Base-by-base conservation (phyloP, 2,113 vertebrate genomes). In the Zootoca vivipara region DNA sequence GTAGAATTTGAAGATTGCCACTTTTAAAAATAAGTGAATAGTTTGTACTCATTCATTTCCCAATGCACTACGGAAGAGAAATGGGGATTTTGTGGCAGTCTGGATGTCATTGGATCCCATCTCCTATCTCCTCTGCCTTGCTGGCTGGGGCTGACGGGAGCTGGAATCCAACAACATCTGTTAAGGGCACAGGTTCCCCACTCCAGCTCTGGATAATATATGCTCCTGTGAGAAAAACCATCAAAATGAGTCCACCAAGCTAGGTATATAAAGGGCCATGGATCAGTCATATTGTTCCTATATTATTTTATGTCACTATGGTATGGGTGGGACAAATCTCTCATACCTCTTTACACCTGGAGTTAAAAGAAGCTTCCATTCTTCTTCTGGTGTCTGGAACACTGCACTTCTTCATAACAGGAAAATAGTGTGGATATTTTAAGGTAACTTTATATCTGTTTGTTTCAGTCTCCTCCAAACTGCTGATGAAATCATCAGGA, bases 361-460 rank as follows among this genome's bases (percentile, higher is more conserved):
- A 98, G 90, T 99, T 97, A 96, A 99, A 99, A 77, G 98, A 98
- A 10, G 85, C 95, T 96, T 99, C 99, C 98, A 99, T 97, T 95
- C 96, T 98, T 90, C 96, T 97, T 94, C 98, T 97, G 35, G 98
- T 99, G 95, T 99, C 98, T 7, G 98, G 97, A 91, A 98, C 90
- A 90, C 97, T 96, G 92, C 98, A 99, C 86, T 98, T 98, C 96
- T 99, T 99, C 97, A 99, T 98, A 93, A 99, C 92, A 33, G 98
- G 98, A 94, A 97, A 98, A 96, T 99, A 99, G 93, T 99, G 98
- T 5, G 98, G 98, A 95, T 99, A 99, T 69, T 98, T 98, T 83
- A 99, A 96, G 2, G 98, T 99, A 87, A 99, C 95, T 93, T 97
- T 98, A 84, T 97, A 98, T 65, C 89, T 96, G 52, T 96, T 95